Evolutionary conservation across 2,797 vertebrate species (phyloP), one percentile per base, ranked within the genome.

Genomic region (Cyclura pinguis): DNA sequence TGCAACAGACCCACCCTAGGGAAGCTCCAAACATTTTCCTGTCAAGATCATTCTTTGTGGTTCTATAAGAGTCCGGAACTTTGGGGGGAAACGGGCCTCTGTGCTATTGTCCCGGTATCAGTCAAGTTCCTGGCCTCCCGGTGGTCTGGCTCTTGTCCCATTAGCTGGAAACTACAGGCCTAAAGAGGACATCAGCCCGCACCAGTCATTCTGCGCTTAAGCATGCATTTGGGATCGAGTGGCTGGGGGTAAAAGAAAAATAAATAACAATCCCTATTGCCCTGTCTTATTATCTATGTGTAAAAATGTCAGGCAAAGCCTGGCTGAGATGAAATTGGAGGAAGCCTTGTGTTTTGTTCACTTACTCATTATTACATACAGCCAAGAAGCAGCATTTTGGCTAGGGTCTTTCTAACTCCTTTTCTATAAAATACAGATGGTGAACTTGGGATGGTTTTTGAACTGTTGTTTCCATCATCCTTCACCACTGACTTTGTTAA

Each of bases 31-130:
- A 22, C 27, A 38, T 47, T 88, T 91, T 59, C 57, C 80, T 5
- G 1, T 57, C 73, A 57, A 73, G 38, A 59, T 83, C 4, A 55
- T 91, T 80, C 35, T 91, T 85, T 91, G 81, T 87, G 47, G 35
- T 84, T 52, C 88, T 84, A 22, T 38, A 59, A 62, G 72, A 77
- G 32, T 32, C 72, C 22, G 47, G 73, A 84, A 84, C 72, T 64
- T 20, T 22, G 24, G 52, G 7, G 24, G 38, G 67, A 35, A 77
- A 84, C 24, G 16, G 50, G 50, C 50, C 69, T 55, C 27, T 64
- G 35, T 32, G 55, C 59, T 50, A 72, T 91, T 89, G 73, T 89
- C 78, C 73, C 27, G n/a, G 7, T 73, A 84, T 32, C 38, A 20
- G 57, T 62, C 72, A 82, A 32, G 47, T 87, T 87, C 85, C 72